Evolutionary conservation across 2,113 vertebrate genomes (phyloP).

Genomic region (Cariama cristata): DNA sequence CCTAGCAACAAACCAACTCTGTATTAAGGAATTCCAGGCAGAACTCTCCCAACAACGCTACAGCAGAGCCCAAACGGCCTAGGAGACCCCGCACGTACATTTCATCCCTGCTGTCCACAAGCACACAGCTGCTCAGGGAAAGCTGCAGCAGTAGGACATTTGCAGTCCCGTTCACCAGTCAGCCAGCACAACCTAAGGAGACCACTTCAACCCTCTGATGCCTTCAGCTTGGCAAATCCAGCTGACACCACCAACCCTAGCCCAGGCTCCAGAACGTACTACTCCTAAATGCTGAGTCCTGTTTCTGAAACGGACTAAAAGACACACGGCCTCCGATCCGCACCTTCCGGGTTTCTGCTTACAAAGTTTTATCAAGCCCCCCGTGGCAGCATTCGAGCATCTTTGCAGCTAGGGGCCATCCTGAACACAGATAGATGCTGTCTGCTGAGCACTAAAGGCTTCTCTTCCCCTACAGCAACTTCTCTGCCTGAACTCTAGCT

Average conservation of each 20-base stretch:
- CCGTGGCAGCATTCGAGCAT: background rate
- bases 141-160: background rate
- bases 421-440: background rate
- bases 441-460: background rate
- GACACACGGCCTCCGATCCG: rapidly evolving
- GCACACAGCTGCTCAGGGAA: background rate
- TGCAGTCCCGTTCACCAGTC: background rate
- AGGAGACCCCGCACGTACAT: background rate
- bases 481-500: background rate
- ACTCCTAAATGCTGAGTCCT: background rate
- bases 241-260: background rate
- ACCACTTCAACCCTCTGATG: background rate
- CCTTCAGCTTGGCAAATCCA: background rate
- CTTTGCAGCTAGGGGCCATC: background rate
- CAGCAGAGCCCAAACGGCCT: background rate
- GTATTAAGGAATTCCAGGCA: background rate
- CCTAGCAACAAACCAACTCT: background rate
- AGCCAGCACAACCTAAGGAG: background rate
- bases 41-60: background rate
- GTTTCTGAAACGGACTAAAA: background rate
- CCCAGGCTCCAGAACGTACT: background rate
- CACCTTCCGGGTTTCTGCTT: background rate
- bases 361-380: background rate
- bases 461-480: background rate
- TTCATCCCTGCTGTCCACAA: background rate